A percentile compares a stretch with the other conserved stretches of the same genome.
Conservation (phyloP, 2,113 vertebrate genomes). For the Muscicapa adusta region DNA sequence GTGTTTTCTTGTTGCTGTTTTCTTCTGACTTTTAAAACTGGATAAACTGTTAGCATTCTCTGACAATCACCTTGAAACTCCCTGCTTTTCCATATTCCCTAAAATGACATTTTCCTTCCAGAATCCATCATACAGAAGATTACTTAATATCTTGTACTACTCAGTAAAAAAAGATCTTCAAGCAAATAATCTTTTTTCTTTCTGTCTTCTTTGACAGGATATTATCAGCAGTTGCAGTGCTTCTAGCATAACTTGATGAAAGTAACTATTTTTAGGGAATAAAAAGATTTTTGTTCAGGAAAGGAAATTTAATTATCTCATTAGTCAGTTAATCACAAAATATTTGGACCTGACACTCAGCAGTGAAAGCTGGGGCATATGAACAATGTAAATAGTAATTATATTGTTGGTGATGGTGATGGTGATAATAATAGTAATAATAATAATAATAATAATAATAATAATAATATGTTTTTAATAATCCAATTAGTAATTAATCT, state of each 20-base stretch:
- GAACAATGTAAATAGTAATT: not conserved
- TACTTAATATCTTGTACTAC: not conserved
- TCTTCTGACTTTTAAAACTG: not conserved
- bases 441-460: not conserved
- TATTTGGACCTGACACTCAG: not conserved
- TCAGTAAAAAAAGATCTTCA: not conserved
- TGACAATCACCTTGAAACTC: not conserved
- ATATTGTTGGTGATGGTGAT: not conserved
- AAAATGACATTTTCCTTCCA: not conserved
- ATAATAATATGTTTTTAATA: not conserved
- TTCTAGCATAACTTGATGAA: not conserved
- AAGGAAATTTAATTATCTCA: not conserved
- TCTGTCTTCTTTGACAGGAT: not conserved
- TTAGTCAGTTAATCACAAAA: slow-evolving; percentile 13
- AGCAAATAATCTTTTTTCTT: not conserved
- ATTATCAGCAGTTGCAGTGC: not conserved
- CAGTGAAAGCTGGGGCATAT: not conserved
- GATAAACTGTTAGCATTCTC: not conserved
- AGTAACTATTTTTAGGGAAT: slow-evolving; percentile 8
- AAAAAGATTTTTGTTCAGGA: not conserved
- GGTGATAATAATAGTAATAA: not conserved
- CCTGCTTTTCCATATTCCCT: not conserved
- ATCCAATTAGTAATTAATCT: not conserved
- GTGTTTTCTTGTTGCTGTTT: not conserved
- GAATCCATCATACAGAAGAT: not conserved